phyloP scores from a whole-genome alignment of 2,888 invertebrate species.

The Matsumyia berberina region DNA sequence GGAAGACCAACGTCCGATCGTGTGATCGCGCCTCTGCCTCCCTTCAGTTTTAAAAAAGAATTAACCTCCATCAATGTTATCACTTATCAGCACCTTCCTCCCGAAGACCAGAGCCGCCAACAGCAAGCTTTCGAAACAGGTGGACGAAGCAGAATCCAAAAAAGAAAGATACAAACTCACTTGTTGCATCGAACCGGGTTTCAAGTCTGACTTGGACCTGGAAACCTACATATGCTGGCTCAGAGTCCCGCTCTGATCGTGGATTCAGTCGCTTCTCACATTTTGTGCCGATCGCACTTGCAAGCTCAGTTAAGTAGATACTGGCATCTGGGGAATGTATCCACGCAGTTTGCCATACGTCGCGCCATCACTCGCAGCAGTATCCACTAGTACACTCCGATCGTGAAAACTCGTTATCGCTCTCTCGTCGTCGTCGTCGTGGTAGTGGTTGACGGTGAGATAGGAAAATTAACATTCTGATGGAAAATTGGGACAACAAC shows the following conservation, averaged over 20 bases:
- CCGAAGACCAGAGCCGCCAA: neutral
- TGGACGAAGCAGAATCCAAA: slow-evolving; percentile 41
- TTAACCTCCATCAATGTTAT: slow-evolving; percentile 31
- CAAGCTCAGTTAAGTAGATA: neutral
- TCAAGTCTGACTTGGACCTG: slow-evolving; percentile 5
- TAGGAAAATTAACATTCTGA: slow-evolving; percentile 76
- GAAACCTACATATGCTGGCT: slow-evolving; percentile 7
- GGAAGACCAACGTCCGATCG: neutral
- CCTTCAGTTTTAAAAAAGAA: slow-evolving; percentile 9
- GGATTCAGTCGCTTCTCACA: slow-evolving; percentile 59
- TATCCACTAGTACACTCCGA: slow-evolving; percentile 20
- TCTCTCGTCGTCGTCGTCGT: slow-evolving; percentile 35
- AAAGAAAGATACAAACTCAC: slow-evolving; percentile 8
- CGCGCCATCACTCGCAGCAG: neutral
- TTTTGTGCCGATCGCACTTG: slow-evolving; percentile 47
- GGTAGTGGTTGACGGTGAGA: slow-evolving; percentile 15
- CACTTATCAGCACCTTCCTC: slow-evolving; percentile 50
- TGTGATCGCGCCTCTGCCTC: neutral
- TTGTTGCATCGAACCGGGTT: slow-evolving; percentile 61
- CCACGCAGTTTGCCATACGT: slow-evolving; percentile 22
- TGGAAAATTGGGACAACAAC: slow-evolving; percentile 76
- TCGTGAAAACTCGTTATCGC: slow-evolving; percentile 74
- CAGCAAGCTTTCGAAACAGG: slow-evolving; percentile 48
- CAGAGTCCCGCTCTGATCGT: neutral
- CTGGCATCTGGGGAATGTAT: slow-evolving; percentile 36